Base-by-base conservation (phyloP, 2,113 vertebrate species). In the Genyomyrus donnyi region DNA sequence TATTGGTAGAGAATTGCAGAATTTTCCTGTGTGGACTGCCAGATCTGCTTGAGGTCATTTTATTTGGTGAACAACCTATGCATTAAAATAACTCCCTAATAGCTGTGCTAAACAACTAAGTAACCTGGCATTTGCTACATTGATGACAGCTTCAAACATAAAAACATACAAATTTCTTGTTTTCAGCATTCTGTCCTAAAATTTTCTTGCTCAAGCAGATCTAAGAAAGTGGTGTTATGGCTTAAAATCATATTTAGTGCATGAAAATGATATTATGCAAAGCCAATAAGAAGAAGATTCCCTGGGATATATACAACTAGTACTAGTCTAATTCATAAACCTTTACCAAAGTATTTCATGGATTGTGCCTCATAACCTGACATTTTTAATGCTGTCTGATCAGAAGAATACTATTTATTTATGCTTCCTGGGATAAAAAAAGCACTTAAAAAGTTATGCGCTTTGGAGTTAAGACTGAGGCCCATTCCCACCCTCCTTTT, bases 41-140 rank as follows among this genome's bases (percentile, higher is more conserved):
- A 89, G 48, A n/a, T 74, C 62, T 80, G 46, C 49, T 80, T 89
- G 46, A 50, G 62, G 39, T 70, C 21, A 4, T 77, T 77, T 89
- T 66, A 89, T 77, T 80, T 52, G 66, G 88, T 77, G 88, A 39
- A 89, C 88, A 49, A 89, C 39, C 88, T 77, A 48, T 80, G 31
- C 70, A 89, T 83, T 84, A 50, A 80, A 89, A 74, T 46, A 80
- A 39, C 9, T 80, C 19, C 27, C 27, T 45, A 17, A 17, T 77
- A 58, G n/a, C 66, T 77, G 11, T 48, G 24, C 83, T 70, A 70
- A 21, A 88, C 87, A 46, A 50, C 46, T 70, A 31, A 52, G 13
- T 42, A 8, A 83, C 21, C 15, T 89, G 74, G 31, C 66, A 83
- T 52, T 42, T 13, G 27, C 48, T 39, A 35, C 52, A 89, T 42